Evolutionary conservation across 2,797 vertebrate species (phyloP).

Genomic region (Cossypha niveicapilla): DNA sequence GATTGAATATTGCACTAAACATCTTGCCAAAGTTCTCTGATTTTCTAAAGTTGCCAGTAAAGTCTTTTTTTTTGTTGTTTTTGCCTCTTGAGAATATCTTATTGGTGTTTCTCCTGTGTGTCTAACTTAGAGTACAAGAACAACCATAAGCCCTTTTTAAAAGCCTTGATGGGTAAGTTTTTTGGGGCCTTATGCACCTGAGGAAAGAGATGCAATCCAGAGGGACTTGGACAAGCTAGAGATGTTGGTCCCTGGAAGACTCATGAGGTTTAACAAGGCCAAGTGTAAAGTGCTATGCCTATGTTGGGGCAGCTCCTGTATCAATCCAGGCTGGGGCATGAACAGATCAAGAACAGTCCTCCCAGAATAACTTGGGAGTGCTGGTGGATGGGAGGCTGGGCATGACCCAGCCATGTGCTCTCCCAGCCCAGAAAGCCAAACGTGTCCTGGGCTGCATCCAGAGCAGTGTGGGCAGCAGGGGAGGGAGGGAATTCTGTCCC

Average conservation of each 20-base stretch:
- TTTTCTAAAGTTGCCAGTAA: not conserved
- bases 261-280: not conserved
- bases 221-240: not conserved
- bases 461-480: fast-evolving
- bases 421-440: not conserved
- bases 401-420: fast-evolving
- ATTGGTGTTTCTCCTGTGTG: fast-evolving
- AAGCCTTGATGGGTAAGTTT: not conserved
- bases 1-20: not conserved
- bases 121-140: not conserved
- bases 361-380: no score
- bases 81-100: not conserved
- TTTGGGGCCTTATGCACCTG: not conserved
- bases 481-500: not conserved
- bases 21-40: not conserved
- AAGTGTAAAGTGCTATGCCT: fast-evolving
- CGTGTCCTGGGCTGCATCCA: not conserved
- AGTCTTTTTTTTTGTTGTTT: not conserved
- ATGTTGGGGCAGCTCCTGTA: fast-evolving
- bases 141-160: not conserved
- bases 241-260: no score
- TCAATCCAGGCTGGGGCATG: no score
- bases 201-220: fast-evolving
- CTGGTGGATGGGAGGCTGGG: not conserved
- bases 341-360: no score